Conservation (phyloP, 2,113 vertebrate genomes). For the Desmodus rotundus region DNA sequence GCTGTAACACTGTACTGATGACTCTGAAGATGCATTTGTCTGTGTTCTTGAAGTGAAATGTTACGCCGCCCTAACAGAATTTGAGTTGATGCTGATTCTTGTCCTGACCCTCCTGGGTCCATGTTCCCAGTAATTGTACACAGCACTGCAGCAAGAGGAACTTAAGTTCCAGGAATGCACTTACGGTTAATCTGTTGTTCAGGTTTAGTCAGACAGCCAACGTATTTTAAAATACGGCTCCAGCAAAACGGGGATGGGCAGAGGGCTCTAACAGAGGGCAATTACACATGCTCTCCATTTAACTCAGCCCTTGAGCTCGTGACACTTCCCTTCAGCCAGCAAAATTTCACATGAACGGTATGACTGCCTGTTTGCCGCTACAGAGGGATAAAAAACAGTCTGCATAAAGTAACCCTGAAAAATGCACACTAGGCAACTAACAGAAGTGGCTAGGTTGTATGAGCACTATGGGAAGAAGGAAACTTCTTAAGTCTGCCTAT, state of each 20-base stretch:
- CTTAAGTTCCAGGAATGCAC: slow-evolving; percentile 59
- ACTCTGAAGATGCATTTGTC: slow-evolving; percentile 28
- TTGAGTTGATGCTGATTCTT: background rate
- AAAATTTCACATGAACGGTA: background rate
- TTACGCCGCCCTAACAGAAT: slow-evolving; percentile 39
- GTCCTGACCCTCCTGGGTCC: background rate
- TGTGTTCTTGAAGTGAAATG: slow-evolving; percentile 9
- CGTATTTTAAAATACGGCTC: slow-evolving; percentile 22
- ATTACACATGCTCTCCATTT: background rate
- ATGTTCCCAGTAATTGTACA: slow-evolving; percentile 14
- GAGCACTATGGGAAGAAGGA: background rate
- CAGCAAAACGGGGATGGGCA: background rate
- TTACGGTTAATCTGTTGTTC: slow-evolving; percentile 47
- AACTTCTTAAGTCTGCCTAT: background rate
- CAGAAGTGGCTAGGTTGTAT: background rate
- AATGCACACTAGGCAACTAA: background rate
- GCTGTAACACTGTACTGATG: background rate
- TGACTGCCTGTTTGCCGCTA: background rate
- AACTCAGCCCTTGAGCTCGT: background rate
- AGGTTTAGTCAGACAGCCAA: background rate
- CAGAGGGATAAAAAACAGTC: background rate
- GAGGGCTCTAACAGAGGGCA: background rate
- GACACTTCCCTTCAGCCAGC: background rate
- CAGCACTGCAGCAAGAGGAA: background rate
- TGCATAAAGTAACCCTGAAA: background rate